phyloP scores from a whole-genome alignment of 2,113 vertebrate species.

The Myrmecophaga tridactyla region DNA sequence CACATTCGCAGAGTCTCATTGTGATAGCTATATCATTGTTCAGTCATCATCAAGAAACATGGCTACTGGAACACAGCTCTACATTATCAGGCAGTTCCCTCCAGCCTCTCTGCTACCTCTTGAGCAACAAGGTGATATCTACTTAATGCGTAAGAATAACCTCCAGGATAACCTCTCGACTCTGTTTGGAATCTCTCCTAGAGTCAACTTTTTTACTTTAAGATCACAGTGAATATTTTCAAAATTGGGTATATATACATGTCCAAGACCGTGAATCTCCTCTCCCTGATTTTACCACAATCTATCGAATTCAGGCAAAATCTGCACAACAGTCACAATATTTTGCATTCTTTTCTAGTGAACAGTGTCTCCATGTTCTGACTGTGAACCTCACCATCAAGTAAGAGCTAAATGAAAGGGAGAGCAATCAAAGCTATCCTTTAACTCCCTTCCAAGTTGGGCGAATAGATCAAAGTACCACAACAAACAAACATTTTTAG shows the following conservation, averaged over 20 bases:
- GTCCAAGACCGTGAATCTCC: background rate
- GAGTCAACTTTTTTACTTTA: background rate
- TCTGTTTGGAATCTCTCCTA: too few relatives aligned
- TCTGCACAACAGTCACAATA: background rate
- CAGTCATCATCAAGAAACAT: too few relatives aligned
- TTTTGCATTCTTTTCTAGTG: background rate
- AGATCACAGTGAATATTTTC: background rate
- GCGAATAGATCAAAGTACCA: background rate
- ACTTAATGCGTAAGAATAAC: too few relatives aligned
- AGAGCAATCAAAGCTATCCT: background rate
- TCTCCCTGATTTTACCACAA: background rate
- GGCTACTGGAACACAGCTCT: too few relatives aligned
- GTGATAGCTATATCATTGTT: too few relatives aligned
- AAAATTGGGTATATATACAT: background rate
- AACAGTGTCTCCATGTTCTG: background rate
- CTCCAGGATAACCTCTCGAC: too few relatives aligned
- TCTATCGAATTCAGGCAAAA: background rate
- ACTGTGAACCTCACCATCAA: background rate
- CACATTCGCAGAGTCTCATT: too few relatives aligned
- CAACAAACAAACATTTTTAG: conserved; percentile 31
- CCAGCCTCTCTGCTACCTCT: too few relatives aligned
- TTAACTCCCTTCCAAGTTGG: conserved; percentile 15
- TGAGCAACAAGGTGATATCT: too few relatives aligned
- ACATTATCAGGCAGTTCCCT: too few relatives aligned
- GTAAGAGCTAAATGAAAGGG: background rate